Conservation (phyloP, 2,113 vertebrate genomes). For the Anseranas semipalmata region DNA sequence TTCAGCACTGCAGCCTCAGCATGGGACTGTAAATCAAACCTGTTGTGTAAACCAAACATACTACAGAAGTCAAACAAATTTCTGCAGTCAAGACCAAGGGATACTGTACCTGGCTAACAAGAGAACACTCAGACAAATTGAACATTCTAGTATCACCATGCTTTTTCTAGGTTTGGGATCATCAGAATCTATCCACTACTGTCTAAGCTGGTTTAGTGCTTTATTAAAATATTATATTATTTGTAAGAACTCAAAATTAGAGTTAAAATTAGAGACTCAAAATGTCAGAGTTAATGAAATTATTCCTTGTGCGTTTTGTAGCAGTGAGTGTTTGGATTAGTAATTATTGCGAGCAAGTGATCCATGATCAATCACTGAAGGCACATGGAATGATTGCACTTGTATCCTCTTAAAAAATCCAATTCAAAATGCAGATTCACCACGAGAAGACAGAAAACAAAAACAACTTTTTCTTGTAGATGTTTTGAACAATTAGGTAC, state of each 20-base stretch:
- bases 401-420: neutral
- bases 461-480: neutral
- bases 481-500: neutral
- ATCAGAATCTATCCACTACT: neutral
- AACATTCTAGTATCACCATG: accelerated
- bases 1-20: neutral
- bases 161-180: neutral
- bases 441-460: neutral
- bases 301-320: neutral
- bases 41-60: neutral
- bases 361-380: neutral
- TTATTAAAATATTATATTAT: neutral
- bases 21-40: neutral
- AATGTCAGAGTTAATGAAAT: neutral
- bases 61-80: neutral
- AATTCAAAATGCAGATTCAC: neutral
- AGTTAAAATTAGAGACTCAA: too few relatives aligned
- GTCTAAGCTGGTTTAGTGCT: neutral
- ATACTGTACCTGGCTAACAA: neutral
- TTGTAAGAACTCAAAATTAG: neutral
- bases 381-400: neutral
- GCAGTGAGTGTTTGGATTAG: neutral
- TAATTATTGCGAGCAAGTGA: neutral
- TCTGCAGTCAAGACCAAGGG: neutral
- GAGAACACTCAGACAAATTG: neutral